phyloP scores from a whole-genome alignment of 2,113 vertebrate species.

The Colossoma macropomum region DNA sequence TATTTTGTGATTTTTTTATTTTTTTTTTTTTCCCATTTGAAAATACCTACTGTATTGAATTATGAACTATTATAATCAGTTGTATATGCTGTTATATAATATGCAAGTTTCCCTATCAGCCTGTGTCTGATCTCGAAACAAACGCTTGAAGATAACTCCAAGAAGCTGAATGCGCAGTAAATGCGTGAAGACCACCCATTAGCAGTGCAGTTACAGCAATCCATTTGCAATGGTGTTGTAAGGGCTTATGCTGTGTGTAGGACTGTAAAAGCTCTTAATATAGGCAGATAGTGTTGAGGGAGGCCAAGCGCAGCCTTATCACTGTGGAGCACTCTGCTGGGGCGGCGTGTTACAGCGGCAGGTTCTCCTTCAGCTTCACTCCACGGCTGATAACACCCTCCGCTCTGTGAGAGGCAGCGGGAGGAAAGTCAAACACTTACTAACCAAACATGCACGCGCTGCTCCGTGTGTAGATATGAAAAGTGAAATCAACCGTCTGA shows the following conservation, averaged over 20 bases:
- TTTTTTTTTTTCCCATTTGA: too few relatives aligned
- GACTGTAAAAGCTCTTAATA: background rate
- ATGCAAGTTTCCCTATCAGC: background rate
- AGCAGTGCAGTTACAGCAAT: background rate
- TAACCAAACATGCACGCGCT: background rate
- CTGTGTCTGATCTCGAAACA: background rate
- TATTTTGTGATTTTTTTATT: too few relatives aligned
- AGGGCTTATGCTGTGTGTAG: background rate
- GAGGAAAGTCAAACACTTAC: constrained; percentile 44
- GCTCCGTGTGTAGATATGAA: constrained; percentile 1
- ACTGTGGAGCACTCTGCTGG: constrained; percentile 4
- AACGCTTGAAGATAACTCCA: background rate
- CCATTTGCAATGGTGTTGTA: background rate
- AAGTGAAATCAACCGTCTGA: constrained; percentile 26
- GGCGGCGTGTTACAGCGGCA: constrained; percentile 6
- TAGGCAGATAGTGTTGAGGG: background rate
- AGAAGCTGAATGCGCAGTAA: background rate
- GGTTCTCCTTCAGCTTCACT: background rate
- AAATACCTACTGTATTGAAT: too few relatives aligned
- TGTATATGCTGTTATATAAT: too few relatives aligned
- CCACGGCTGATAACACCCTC: constrained; percentile 12
- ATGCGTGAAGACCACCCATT: background rate
- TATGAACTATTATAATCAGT: too few relatives aligned
- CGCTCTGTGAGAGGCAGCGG: background rate
- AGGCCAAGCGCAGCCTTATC: constrained; percentile 26